Percentiles rank a stretch among this genome's conserved stretches.
Conservation (phyloP, 2,797 vertebrate genomes). For the Melopsittacus undulatus region DNA sequence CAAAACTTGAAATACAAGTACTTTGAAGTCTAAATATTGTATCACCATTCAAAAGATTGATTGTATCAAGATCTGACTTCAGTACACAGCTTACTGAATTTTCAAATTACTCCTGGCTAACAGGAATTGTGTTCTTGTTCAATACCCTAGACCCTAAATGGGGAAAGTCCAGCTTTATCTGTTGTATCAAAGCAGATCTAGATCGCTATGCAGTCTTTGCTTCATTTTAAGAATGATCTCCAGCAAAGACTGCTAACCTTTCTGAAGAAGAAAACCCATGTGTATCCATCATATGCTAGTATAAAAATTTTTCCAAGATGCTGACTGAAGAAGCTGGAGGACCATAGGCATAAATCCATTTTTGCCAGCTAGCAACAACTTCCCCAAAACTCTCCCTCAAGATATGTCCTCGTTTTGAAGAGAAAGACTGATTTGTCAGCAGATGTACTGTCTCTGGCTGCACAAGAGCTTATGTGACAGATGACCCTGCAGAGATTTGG, state of each 20-base stretch:
- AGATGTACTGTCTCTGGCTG: neutral
- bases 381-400: neutral
- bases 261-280: neutral
- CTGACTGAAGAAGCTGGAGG: neutral
- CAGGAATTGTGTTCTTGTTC: neutral
- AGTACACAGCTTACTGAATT: neutral
- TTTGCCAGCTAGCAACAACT: neutral
- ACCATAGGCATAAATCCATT: neutral
- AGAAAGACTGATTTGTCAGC: conserved; percentile 30
- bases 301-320: neutral
- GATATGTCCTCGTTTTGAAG: neutral
- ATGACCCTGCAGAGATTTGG: conserved; percentile 18
- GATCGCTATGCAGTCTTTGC: neutral
- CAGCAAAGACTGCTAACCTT: neutral
- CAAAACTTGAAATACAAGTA: neutral
- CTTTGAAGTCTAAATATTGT: neutral
- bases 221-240: neutral
- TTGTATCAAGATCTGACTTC: neutral
- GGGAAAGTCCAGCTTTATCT: neutral
- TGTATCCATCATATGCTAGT: neutral
- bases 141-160: neutral
- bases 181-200: neutral
- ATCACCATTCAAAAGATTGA: neutral
- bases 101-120: neutral
- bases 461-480: neutral